Conservation (phyloP, 2,113 vertebrate species). For the Psilopogon haemacephalus region DNA sequence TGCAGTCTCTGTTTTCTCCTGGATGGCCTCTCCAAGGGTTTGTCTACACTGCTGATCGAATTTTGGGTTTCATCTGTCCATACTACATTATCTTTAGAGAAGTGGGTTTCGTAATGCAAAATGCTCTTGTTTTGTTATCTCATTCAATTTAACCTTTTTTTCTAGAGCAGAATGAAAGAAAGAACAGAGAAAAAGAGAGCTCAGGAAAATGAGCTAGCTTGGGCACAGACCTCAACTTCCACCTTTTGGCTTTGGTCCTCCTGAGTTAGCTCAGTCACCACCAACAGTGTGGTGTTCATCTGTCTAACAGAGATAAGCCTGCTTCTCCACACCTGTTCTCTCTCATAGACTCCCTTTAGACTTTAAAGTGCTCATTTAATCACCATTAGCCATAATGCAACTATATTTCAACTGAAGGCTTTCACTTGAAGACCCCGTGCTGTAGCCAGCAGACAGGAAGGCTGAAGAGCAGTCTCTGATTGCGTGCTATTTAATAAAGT, state of each 20-base stretch:
- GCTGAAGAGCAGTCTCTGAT: not conserved
- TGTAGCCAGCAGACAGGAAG: not conserved
- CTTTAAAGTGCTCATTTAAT: not conserved
- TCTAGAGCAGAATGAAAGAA: not conserved
- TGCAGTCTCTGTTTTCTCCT: not conserved
- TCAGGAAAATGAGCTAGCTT: not conserved
- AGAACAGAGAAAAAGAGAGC: not conserved
- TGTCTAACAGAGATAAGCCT: not conserved
- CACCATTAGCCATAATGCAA: not conserved
- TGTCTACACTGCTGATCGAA: not conserved
- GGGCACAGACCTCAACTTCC: not conserved
- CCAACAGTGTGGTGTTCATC: not conserved
- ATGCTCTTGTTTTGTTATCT: not conserved
- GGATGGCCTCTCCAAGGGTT: not conserved
- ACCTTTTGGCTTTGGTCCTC: not conserved
- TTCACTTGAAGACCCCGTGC: not conserved
- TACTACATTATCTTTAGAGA: not conserved
- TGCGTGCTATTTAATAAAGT: not conserved
- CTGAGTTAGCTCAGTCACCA: not conserved
- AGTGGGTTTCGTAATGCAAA: not conserved
- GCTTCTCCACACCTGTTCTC: not conserved
- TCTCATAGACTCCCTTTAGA: not conserved
- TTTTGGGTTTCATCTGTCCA: not conserved
- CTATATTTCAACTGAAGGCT: not conserved
- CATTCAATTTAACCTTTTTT: not conserved